A percentile compares a stretch with the other conserved stretches of the same genome.
These are phyloP conservation scores for Lasiurus cinereus DNA, from an alignment of 2,113 vertebrate genomes.

Conservation along the genomic window DNA sequence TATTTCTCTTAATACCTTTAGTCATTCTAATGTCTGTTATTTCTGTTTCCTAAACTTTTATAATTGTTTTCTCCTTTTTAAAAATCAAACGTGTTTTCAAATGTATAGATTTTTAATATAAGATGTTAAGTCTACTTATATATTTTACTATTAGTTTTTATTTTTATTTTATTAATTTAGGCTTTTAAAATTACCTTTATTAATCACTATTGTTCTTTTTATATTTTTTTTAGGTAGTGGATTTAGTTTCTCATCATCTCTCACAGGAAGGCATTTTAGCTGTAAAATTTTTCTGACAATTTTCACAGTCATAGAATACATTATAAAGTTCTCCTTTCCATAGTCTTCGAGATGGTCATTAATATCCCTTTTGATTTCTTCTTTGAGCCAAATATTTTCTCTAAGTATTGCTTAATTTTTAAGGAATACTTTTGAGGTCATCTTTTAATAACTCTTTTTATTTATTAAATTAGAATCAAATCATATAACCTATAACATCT, in stretches of 20 bases:
- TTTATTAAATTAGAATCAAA: not conserved
- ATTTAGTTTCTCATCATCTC: not conserved
- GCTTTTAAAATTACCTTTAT: not conserved
- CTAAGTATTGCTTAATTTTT: no score
- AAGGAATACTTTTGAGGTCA: not conserved
- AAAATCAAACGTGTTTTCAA: not conserved
- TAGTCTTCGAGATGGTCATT: not conserved
- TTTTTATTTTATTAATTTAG: not conserved
- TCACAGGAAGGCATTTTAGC: not conserved
- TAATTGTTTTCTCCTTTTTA: not conserved
- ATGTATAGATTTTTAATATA: not conserved
- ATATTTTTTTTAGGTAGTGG: not conserved
- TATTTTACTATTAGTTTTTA: not conserved
- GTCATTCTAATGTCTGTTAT: slow-evolving; percentile 22
- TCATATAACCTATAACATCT: not conserved
- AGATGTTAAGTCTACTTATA: slow-evolving; percentile 19
- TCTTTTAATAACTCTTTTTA: not conserved
- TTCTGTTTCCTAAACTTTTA: slow-evolving; percentile 11
- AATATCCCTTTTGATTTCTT: not conserved
- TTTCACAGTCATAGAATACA: not conserved
- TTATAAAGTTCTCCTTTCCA: not conserved
- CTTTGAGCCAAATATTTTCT: no score
- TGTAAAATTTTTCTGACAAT: not conserved
- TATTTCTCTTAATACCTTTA: not conserved
- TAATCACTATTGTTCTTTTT: not conserved